phyloP scores from a whole-genome alignment of 2,888 invertebrate genomes.

The Strigamia maritima region DNA sequence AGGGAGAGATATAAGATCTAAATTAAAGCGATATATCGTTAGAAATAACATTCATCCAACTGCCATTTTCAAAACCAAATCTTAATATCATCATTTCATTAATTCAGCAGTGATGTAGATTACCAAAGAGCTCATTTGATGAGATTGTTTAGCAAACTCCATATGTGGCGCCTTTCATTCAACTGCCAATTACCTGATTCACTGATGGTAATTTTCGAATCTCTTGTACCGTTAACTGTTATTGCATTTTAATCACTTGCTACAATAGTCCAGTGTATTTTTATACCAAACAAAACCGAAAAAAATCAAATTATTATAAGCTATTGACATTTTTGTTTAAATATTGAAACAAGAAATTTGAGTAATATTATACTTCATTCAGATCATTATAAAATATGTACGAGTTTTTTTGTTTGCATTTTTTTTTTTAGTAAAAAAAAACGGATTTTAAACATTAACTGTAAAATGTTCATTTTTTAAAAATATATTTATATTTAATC shows the following conservation, averaged over 20 bases:
- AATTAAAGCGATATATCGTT: not conserved
- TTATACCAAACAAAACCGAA: not conserved
- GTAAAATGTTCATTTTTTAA: not conserved
- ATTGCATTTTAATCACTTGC: not conserved
- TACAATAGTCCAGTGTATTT: not conserved
- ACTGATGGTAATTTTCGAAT: not conserved
- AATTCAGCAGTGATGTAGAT: not conserved
- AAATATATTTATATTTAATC: not conserved
- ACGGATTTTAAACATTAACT: not conserved
- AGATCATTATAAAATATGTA: not conserved
- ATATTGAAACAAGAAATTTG: too few species aligned
- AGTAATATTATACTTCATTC: not conserved
- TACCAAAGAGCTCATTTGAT: too few species aligned
- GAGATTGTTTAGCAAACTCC: not conserved
- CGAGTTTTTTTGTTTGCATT: not conserved
- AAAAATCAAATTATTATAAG: not conserved
- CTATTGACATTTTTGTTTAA: not conserved
- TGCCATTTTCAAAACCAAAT: not conserved
- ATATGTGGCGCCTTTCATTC: not conserved
- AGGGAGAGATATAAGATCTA: conserved; percentile 31
- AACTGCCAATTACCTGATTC: not conserved
- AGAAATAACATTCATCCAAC: not conserved
- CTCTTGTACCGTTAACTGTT: not conserved
- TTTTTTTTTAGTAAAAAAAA: not conserved
- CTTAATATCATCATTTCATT: not conserved